Base-by-base conservation (phyloP, 1,140 invertebrate species). In the Myzus persicae region DNA sequence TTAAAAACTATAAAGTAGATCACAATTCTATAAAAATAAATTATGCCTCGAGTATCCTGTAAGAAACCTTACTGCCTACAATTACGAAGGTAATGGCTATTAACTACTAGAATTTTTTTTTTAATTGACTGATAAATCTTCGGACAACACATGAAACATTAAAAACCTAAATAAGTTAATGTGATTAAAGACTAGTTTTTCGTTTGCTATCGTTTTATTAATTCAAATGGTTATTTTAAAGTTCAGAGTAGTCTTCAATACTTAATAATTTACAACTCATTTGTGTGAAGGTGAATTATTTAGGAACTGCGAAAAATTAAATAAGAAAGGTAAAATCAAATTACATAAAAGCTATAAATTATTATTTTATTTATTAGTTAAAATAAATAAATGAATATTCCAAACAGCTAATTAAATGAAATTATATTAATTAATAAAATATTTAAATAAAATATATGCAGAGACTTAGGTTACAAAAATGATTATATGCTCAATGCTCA, bases 201-300 rank as follows among this genome's bases (percentile, higher is more conserved):
- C 20, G 2, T 26, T 11, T 22, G 36, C 7, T 40, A n/a, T 24
- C 22, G 7, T 24, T 51, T 24, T 38, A 82, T 40, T 82, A 82
- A 82, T 82, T 82, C 81, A 40, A 82, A 82, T 24, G 7, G 81
- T 82, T n/a, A n/a, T 76, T 76, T 76, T n/a, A n/a, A 76, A n/a
- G 59, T 76, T 76, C 59, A 76, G 14, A 67, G 31, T 76, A 76
- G 59, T n/a, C 31, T n/a, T 67, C n/a, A 4, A 14, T 67, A 51
- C 48, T 51, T 5, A 67, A n/a, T 67, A 67, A 67, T n/a, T 67
- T 67, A 76, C 1, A n/a, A 76, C 31, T 76, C 59, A 76, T 76
- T 76, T n/a, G 31, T 76, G n/a, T 6, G 11, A 76, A n/a, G 14
- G 4, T 76, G n/a, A n/a, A n/a, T n/a, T 14, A 18, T 76, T 67